phyloP scores from a whole-genome alignment of 2,797 vertebrate species.

The Betta splendens region DNA sequence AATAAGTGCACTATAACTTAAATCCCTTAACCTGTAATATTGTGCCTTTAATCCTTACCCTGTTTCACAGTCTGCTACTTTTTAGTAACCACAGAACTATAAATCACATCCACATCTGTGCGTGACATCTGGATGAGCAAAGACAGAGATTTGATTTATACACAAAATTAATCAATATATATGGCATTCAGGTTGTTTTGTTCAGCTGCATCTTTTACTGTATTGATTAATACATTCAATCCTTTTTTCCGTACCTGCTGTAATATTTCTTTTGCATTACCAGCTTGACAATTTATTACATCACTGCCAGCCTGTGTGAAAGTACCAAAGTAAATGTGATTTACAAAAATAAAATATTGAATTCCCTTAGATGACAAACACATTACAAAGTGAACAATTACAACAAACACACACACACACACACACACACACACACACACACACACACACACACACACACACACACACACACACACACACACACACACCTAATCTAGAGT shows the following conservation, averaged over 20 bases:
- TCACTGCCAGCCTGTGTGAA: constrained; percentile 8
- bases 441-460: no score
- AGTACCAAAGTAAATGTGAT: not conserved
- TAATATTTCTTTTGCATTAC: not conserved
- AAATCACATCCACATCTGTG: constrained; percentile 8
- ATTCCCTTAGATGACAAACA: no score
- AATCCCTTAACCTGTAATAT: no score
- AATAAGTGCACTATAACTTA: not conserved
- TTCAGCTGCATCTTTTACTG: not conserved
- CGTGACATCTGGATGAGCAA: constrained; percentile 1
- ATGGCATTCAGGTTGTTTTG: not conserved
- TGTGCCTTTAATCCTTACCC: constrained; percentile 9
- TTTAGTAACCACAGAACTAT: constrained; percentile 18
- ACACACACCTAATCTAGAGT: no score
- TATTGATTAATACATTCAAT: not conserved
- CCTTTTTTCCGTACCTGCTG: not conserved
- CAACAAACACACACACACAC: no score
- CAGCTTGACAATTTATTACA: not conserved
- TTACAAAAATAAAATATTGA: not conserved
- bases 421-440: no score
- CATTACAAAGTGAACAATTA: no score
- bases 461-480: no score
- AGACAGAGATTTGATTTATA: no score
- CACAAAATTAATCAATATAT: no score
- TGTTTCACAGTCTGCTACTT: not conserved